Base-by-base conservation (phyloP, 1,140 invertebrate species). In the Gryllus bimaculatus region DNA sequence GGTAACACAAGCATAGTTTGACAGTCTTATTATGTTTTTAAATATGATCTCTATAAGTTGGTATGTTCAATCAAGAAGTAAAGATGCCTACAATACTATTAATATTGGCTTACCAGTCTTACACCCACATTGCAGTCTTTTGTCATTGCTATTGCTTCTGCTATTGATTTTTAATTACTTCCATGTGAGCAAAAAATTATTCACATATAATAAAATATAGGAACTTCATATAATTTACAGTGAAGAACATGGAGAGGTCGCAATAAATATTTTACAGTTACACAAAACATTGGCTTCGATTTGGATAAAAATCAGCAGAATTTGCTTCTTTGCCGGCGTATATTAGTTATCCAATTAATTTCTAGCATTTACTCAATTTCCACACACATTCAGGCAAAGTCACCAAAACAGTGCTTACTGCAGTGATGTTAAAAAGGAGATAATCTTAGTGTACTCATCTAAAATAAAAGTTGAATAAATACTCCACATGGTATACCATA, bases 381-480 rank as follows among this genome's bases (percentile, higher is more conserved):
- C 54, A 66, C 54, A 66, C 54, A 66, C 54, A 66, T 66, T 66
- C 54, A 66, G 54, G 54, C 54, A 66, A 66, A 66, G 54, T 66
- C 26, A 66, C 54, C 54, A 66, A 66, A 66, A 66, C 18, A 66
- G 54, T 66, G 54, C 54, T 66, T 18, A 39, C 26, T 39, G 26
- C 26, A 39, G 26, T 39, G 26, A 39, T 39, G 26, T 39, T 39
- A 39, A 39, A 39, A 39, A 39, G 26, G 26, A 39, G 26, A 39
- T 39, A 39, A 39, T 39, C 26, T 39, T 39, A 39, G 26, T 39
- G 26, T 39, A 39, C 26, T 39, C 26, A 39, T 39, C 26, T 39
- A 39, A 39, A 39, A 39, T 39, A 39, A 39, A 39, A 39, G 26
- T 39, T 39, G 26, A 39, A 39, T 39, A 39, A 39, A 39, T 39